Evolutionary conservation across 1,140 invertebrate genomes (phyloP).

Genomic region (Bombus breviceps): DNA sequence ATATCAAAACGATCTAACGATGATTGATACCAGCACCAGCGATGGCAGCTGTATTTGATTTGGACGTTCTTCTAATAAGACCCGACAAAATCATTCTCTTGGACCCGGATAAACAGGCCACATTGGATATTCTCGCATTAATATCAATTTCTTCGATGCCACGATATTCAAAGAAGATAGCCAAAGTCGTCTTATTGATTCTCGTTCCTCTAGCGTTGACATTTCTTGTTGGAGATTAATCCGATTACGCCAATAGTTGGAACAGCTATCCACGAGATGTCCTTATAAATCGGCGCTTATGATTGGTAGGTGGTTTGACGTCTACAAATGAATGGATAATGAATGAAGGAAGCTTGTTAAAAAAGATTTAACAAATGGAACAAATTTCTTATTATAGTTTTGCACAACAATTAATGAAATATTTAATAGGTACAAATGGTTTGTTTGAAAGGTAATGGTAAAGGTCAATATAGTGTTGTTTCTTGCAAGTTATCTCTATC

Average conservation of each 20-base stretch:
- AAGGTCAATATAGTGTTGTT: no score
- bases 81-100: not conserved
- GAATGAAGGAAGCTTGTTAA: not conserved
- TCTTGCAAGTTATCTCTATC: no score
- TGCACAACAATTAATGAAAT: not conserved
- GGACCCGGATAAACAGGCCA: not conserved
- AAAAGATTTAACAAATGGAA: not conserved
- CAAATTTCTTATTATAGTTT: not conserved
- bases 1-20: conserved; percentile 10
- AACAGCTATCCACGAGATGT: not conserved
- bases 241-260: conserved; percentile 16
- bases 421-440: no score
- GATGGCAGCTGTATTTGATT: conserved; percentile 2
- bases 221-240: conserved; percentile 2
- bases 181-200: not conserved
- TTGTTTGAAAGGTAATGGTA: no score
- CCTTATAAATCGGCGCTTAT: not conserved
- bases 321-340: not conserved
- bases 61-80: not conserved
- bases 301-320: not conserved
- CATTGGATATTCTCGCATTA: not conserved
- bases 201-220: not conserved
- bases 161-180: not conserved
- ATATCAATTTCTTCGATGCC: conserved; percentile 26
- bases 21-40: conserved; percentile 23